phyloP scores from a whole-genome alignment of 2,797 vertebrate species.

The Perodicticus potto region DNA sequence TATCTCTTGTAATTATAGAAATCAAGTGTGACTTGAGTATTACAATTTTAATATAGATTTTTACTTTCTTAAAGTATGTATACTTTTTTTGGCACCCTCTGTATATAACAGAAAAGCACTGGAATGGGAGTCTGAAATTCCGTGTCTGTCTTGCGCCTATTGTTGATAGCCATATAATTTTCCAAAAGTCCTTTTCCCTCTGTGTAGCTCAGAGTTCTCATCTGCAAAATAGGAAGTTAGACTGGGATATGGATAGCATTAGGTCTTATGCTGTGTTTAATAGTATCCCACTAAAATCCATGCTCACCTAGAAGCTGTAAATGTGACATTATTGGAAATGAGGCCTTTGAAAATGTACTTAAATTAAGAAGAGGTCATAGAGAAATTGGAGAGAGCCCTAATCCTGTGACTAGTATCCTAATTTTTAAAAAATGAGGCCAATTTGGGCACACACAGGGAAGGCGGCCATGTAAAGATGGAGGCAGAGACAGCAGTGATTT shows the following conservation, averaged over 20 bases:
- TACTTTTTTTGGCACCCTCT: no score
- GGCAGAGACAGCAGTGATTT: background rate
- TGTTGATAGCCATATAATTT: background rate
- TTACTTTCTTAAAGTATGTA: no score
- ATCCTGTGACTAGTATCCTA: background rate
- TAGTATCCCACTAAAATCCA: background rate
- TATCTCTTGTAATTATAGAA: no score
- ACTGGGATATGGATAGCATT: background rate
- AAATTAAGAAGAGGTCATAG: background rate
- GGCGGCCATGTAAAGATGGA: background rate
- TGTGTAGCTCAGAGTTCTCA: background rate
- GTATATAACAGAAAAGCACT: background rate
- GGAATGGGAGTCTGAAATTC: background rate
- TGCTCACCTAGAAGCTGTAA: background rate
- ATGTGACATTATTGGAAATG: background rate
- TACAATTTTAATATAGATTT: no score
- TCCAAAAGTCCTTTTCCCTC: background rate
- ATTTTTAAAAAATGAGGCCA: background rate
- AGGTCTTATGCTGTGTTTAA: background rate
- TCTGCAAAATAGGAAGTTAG: background rate
- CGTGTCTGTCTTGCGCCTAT: background rate
- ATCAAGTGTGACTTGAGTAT: no score
- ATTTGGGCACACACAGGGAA: background rate
- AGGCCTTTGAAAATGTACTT: background rate
- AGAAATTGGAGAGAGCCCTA: background rate